Evolutionary conservation across 1,140 invertebrate genomes (phyloP), one percentile per base, ranked within the genome.

Genomic region (Thaumetopoea pityocampa): DNA sequence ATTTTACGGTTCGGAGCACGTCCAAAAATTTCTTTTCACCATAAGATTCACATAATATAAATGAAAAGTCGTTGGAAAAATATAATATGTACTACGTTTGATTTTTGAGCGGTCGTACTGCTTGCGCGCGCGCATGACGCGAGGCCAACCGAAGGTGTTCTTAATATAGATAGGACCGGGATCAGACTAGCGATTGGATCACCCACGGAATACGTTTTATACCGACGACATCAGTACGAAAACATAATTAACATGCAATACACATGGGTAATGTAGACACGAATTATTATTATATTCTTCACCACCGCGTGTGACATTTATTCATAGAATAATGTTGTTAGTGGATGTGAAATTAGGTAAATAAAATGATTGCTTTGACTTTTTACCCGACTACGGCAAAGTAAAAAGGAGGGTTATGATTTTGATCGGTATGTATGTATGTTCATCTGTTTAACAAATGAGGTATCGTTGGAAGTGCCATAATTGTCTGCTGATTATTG

Each of bases 21-120:
- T 45, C 33, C 16, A 22, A 24, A 51, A 45, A n/a, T 38, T 34
- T 32, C 28, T 19, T 26, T 16, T 41, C 49, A 28, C 36, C 23
- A 28, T 29, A 42, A 28, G 33, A 36, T 37, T 43, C 40, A 50
- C 45, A 38, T 45, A 32, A 48, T 51, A 46, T 53, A 57, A 20
- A 53, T 67, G 38, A 53, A 61, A 61, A 66, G 36, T 60, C 52
- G 53, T 53, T 16, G 47, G 55, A 58, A 73, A 72, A 70, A 72
- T 76, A 80, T 72, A 72, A 74, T 77, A 79, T 62, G 70, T 69
- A 63, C 68, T 68, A 73, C 70, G 68, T 72, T 72, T 69, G 63
- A 47, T 58, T 78, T 67, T 78, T 62, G 65, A 51, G 59, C 37
- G 63, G 33, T 11, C 52, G 49, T 32, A 58, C 37, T 56, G 35